Percentiles rank a stretch among this genome's conserved stretches.
Conservation (phyloP, 1,140 invertebrate genomes). For the Musca vetustissima region DNA sequence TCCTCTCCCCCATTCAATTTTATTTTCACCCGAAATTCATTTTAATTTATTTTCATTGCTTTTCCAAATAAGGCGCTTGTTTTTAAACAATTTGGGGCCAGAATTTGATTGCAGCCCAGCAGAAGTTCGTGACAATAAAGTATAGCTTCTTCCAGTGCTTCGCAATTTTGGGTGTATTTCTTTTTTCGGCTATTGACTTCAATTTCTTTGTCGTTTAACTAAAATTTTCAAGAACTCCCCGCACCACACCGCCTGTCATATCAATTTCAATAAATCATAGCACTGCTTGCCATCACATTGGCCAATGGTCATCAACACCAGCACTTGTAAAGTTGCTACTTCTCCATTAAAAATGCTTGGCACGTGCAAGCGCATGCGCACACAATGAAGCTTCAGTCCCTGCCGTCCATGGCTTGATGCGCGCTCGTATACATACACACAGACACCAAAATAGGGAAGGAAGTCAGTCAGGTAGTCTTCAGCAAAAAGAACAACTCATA, state of each 20-base stretch:
- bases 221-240: background rate
- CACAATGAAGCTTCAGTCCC: too few species aligned
- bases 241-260: background rate
- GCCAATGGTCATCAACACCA: background rate
- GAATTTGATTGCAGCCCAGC: too few species aligned
- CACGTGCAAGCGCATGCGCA: slow-evolving; percentile 6
- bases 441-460: slow-evolving; percentile 22
- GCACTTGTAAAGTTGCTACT: background rate
- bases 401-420: background rate
- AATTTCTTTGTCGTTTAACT: background rate
- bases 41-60: too few species aligned
- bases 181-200: background rate
- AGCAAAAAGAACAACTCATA: too few species aligned
- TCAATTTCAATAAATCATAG: slow-evolving; percentile 21
- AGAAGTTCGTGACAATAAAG: too few species aligned
- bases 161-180: too few species aligned
- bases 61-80: too few species aligned
- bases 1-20: too few species aligned
- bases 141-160: too few species aligned
- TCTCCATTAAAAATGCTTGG: slow-evolving; percentile 18
- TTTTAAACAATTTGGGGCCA: too few species aligned
- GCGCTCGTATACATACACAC: slow-evolving; percentile 9
- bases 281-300: background rate
- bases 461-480: background rate
- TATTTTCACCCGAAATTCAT: too few species aligned